phyloP scores from a whole-genome alignment of 2,888 invertebrate genomes.

The Allolobophora icterica region DNA sequence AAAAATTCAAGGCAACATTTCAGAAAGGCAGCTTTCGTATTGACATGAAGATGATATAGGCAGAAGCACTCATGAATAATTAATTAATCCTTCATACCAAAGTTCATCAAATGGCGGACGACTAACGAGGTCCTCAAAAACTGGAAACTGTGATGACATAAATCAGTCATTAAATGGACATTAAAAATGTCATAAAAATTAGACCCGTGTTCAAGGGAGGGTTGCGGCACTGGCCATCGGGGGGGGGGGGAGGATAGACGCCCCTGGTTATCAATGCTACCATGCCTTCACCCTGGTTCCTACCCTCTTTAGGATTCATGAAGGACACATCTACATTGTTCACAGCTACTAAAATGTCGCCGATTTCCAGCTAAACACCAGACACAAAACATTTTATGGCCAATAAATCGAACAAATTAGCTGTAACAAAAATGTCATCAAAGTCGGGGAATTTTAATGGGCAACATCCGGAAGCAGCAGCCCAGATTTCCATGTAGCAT shows the following conservation, averaged over 20 bases:
- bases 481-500: background rate
- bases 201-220: background rate
- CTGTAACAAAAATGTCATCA: background rate
- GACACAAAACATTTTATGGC: background rate
- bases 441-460: background rate
- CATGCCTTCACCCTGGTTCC: background rate
- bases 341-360: slow-evolving; percentile 25
- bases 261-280: slow-evolving; percentile 8
- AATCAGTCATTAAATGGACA: background rate
- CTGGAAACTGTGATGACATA: background rate
- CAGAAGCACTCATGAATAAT: too few species aligned
- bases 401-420: background rate
- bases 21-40: background rate
- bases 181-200: background rate
- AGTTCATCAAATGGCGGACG: background rate
- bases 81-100: background rate
- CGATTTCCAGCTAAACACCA: background rate
- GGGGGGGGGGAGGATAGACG: background rate
- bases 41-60: background rate
- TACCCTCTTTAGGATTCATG: slow-evolving; percentile 17
- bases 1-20: background rate
- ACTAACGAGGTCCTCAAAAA: background rate
- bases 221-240: background rate
- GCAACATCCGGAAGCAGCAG: background rate
- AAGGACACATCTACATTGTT: slow-evolving; percentile 14